Conservation (phyloP, 2,888 invertebrate species). For the Drosophila kuntzei region DNA sequence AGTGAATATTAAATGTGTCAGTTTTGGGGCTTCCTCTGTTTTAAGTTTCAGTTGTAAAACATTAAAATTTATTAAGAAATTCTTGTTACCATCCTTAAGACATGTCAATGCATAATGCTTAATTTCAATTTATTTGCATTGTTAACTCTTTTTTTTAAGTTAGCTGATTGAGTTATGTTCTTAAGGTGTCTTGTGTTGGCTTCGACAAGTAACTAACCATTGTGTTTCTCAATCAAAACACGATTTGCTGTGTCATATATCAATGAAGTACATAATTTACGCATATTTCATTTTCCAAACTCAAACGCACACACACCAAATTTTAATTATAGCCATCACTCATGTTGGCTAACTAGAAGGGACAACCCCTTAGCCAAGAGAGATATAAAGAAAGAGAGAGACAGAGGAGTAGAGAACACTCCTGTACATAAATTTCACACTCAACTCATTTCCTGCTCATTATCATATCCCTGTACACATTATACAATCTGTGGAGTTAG, state of each 20-base stretch:
- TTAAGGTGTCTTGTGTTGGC: not conserved
- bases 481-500: constrained; percentile 56
- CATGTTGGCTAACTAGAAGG: constrained; percentile 55
- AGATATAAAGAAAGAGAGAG: not conserved
- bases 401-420: constrained; percentile 50
- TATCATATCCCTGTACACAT: constrained; percentile 68
- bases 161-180: constrained; percentile 40
- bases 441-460: constrained; percentile 81
- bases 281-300: constrained; percentile 48
- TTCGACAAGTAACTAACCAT: constrained; percentile 9
- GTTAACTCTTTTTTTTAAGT: constrained; percentile 2
- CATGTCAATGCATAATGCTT: not conserved
- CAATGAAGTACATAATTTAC: constrained; percentile 54
- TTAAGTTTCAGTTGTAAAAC: not conserved
- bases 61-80: constrained; percentile 1
- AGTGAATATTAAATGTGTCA: too few relatives aligned
- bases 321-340: constrained; percentile 74
- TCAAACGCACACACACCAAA: constrained; percentile 34
- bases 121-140: constrained; percentile 21
- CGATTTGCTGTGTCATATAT: constrained; percentile 51
- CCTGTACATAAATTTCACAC: constrained; percentile 80
- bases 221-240: constrained; percentile 53
- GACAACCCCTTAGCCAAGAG: constrained; percentile 7
- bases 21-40: too few relatives aligned
- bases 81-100: not conserved